phyloP scores from a whole-genome alignment of 2,113 vertebrate genomes.

The Boleophthalmus pectinirostris region DNA sequence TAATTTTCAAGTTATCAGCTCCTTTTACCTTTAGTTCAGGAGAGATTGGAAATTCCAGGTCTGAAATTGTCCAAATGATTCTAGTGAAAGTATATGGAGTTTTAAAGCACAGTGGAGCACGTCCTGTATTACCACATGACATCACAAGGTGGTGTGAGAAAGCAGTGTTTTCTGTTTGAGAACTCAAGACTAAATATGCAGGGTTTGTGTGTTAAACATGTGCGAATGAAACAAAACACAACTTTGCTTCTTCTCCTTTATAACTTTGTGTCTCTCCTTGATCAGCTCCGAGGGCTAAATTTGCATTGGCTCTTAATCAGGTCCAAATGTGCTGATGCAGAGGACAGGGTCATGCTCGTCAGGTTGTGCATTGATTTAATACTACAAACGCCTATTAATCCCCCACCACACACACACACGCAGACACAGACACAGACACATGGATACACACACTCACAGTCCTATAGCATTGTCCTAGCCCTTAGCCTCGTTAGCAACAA shows the following conservation, averaged over 20 bases:
- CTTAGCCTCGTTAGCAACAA: constrained; percentile 14
- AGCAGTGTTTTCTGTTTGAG: no score
- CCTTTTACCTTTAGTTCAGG: no score
- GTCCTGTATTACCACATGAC: no score
- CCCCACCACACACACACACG: constrained; percentile 15
- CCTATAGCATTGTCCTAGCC: constrained; percentile 43
- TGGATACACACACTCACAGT: constrained; percentile 17
- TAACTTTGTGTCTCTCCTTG: constrained; percentile 27
- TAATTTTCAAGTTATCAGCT: no score
- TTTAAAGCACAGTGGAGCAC: no score
- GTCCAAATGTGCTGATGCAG: constrained; percentile 75
- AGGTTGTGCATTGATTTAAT: constrained; percentile 75
- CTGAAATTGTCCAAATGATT: no score
- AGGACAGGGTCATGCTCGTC: constrained; percentile 77
- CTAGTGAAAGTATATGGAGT: no score
- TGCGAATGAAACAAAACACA: no score
- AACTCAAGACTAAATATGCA: no score
- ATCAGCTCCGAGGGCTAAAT: constrained; percentile 70
- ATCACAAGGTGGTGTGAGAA: no score
- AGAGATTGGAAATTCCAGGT: no score
- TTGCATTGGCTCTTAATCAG: constrained; percentile 75
- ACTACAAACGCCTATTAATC: constrained; percentile 75
- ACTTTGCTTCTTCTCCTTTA: neutral
- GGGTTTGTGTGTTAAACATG: no score
- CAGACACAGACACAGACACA: constrained; percentile 30